Evolutionary conservation across 2,113 vertebrate genomes (phyloP).

Genomic region (Macquaria ambigua): DNA sequence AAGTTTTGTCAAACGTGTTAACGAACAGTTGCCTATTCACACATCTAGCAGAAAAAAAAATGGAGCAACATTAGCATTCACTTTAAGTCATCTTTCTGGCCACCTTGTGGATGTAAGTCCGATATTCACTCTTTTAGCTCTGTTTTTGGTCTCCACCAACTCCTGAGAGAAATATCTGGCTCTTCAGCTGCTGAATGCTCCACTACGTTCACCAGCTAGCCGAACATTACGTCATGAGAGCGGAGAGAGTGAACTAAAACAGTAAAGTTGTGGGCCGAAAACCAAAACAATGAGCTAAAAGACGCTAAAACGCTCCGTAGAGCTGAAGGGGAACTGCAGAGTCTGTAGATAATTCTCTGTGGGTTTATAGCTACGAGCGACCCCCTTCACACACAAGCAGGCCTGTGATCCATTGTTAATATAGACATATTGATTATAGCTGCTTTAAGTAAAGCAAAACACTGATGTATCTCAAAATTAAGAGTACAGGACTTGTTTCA

Average conservation of each 20-base stretch:
- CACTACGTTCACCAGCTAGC: no score
- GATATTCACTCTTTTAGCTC: not conserved
- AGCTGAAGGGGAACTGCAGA: not conserved
- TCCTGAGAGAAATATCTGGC: not conserved
- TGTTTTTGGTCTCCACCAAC: not conserved
- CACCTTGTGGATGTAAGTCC: not conserved
- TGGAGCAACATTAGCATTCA: no score
- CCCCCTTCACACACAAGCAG: no score
- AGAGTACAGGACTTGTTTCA: not conserved
- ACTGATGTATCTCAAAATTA: not conserved
- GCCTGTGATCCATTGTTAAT: not conserved
- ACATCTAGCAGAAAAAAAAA: no score
- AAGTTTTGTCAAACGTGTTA: not conserved
- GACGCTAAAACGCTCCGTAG: not conserved
- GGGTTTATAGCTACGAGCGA: not conserved
- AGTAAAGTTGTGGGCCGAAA: not conserved
- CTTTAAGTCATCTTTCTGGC: not conserved
- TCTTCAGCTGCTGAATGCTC: not conserved
- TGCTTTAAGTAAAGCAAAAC: not conserved
- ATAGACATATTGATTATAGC: not conserved
- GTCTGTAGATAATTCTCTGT: not conserved
- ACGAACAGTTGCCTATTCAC: no score
- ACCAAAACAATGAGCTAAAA: not conserved
- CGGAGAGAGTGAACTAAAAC: not conserved
- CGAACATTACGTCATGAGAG: not conserved